Evolutionary conservation across 2,797 vertebrate species (phyloP).

Genomic region (Emys orbicularis): DNA sequence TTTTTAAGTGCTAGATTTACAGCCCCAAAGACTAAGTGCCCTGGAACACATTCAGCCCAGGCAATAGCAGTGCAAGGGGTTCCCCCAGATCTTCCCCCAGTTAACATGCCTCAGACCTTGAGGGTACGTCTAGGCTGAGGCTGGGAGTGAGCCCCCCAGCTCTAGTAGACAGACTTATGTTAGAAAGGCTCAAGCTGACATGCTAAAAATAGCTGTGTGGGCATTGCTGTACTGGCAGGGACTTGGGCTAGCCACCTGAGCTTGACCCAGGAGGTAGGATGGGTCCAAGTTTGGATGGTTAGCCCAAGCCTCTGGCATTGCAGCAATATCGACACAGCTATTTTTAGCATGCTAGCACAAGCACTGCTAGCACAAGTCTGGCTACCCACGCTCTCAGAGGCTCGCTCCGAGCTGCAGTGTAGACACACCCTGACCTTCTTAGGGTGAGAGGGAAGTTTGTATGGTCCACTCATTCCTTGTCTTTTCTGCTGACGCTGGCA

Average conservation of each 20-base stretch:
- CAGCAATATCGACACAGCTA: too few relatives aligned
- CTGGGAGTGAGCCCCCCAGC: not conserved
- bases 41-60: not conserved
- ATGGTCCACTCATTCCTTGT: not conserved
- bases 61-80: not conserved
- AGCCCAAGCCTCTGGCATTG: not conserved
- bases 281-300: not conserved
- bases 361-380: not conserved
- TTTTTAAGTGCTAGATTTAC: not conserved
- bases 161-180: not conserved
- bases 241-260: not conserved
- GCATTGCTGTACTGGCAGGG: not conserved
- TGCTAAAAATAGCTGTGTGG: not conserved
- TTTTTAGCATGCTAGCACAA: not conserved
- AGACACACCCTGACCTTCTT: not conserved
- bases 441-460: not conserved
- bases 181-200: not conserved
- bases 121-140: not conserved
- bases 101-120: not conserved
- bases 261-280: too few relatives aligned
- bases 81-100: not conserved
- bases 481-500: not conserved
- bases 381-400: too few relatives aligned
- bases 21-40: accelerated
- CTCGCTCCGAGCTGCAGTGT: not conserved